Percentiles rank a stretch among this genome's conserved stretches.
Conservation (phyloP, 2,797 vertebrate species). For the Acipenser transmontanus region DNA sequence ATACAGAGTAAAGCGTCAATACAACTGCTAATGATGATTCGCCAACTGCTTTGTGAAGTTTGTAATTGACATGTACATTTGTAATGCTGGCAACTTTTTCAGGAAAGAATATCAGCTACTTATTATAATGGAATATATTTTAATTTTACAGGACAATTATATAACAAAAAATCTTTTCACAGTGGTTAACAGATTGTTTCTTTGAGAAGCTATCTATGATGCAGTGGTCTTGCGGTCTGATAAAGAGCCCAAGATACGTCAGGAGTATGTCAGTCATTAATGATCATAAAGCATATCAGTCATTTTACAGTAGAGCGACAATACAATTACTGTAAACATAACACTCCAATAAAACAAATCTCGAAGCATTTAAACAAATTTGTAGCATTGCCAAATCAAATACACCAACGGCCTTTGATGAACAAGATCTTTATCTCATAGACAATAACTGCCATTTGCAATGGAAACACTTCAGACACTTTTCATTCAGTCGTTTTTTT, state of each 20-base stretch:
- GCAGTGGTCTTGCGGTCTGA: background rate
- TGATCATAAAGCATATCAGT: constrained; percentile 47
- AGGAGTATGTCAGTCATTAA: constrained; percentile 32
- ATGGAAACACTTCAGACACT: background rate
- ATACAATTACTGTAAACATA: constrained; percentile 40
- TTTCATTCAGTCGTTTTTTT: background rate
- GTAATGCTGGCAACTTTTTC: background rate
- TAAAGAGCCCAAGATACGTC: constrained; percentile 13
- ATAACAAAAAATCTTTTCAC: background rate
- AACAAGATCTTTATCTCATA: background rate
- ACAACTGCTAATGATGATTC: too few species aligned
- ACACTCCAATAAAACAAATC: background rate
- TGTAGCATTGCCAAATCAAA: background rate
- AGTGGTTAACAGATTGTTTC: background rate
- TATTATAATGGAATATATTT: background rate
- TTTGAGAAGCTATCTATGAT: background rate
- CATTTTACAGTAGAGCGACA: constrained; percentile 41
- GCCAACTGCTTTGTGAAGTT: background rate
- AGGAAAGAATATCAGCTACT: background rate
- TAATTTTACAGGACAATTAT: background rate
- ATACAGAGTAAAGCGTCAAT: too few species aligned
- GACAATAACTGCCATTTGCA: background rate
- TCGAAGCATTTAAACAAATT: background rate
- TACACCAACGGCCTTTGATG: background rate
- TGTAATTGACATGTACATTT: constrained; percentile 1